These are phyloP conservation scores for Prosapia bicincta DNA, from an alignment of 2,888 invertebrate species.

Conservation along the genomic window DNA sequence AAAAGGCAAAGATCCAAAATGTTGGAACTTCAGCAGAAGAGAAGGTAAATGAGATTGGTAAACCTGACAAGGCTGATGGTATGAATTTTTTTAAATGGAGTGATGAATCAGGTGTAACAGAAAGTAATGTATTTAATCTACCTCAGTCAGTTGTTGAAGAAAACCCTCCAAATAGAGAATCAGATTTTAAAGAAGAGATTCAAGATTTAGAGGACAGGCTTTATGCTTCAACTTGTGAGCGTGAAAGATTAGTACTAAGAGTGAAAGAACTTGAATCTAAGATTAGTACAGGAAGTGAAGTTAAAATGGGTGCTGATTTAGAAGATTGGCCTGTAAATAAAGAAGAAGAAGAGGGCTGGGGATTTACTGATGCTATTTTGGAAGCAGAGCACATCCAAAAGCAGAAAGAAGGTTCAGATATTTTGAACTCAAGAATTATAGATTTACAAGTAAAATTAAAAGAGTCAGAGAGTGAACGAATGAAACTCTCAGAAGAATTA, in stretches of 20 bases:
- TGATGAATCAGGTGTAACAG: background rate
- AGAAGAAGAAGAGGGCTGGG: conserved; percentile 57
- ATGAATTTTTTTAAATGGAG: background rate
- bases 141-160: background rate
- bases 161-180: background rate
- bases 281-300: background rate
- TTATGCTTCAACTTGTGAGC: background rate
- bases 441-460: conserved; percentile 49
- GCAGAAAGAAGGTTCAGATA: conserved; percentile 35
- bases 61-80: background rate
- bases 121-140: background rate
- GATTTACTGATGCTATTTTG: conserved; percentile 52
- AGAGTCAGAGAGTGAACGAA: conserved; percentile 51
- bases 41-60: background rate
- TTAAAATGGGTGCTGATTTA: background rate
- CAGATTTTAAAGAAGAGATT: background rate
- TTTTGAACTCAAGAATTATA: conserved; percentile 49
- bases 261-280: conserved; percentile 11
- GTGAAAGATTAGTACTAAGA: background rate
- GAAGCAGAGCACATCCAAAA: conserved; percentile 49
- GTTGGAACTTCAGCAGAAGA: conserved; percentile 42
- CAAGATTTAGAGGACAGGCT: background rate
- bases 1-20: conserved; percentile 41
- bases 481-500: conserved; percentile 55
- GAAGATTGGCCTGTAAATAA: conserved; percentile 27